Base-by-base conservation (phyloP, 2,113 vertebrate genomes). In the Pontoporia blainvillei region DNA sequence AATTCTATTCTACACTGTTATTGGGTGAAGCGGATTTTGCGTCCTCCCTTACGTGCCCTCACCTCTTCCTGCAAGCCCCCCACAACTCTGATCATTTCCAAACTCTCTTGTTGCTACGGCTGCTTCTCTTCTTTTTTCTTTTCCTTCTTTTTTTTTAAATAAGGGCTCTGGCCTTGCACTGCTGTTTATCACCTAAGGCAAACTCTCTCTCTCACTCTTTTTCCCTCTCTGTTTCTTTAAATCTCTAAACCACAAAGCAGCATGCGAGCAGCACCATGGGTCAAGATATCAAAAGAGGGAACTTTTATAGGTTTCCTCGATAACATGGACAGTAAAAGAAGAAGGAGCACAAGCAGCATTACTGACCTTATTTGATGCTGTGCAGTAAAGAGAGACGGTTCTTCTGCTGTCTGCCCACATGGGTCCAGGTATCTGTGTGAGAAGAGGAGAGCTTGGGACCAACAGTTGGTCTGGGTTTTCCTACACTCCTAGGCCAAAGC, bases 151-250 rank as follows among this genome's bases (percentile, higher is more conserved):
- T n/a, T 66, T 67, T 27, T 44, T 10, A 4, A 3, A 3, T 31
- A 64, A 66, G 64, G 96, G 98, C 97, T 93, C 84, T 41, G 96
- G 96, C 92, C 97, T 97, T 82, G 96, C 78, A 76, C 98, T 96
- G 98, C 98, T 98, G 97, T 97, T 98, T 98, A 97, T 97, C 97
- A 98, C 98, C 98, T 95, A 95, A 98, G 97, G 98, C 98, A 98
- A 98, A 94, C 64, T 87, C 98, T 83, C 86, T 66, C 93, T 76
- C 97, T 93, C 95, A 59, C 91, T 98, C 94, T 94, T 97, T 96
- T 95, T 90, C 95, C 96, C 96, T 79, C 96, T 97, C 98, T 97
- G 91, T 92, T 94, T 95, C 94, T 96, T 97, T 90, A 96, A 98
- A 97, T 97, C 98, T 97, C 96, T 78, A 94, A 95, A 95, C 96